These are phyloP conservation scores for Hoplodrina ambigua DNA, from an alignment of 2,888 invertebrate genomes.

Conservation along the genomic window DNA sequence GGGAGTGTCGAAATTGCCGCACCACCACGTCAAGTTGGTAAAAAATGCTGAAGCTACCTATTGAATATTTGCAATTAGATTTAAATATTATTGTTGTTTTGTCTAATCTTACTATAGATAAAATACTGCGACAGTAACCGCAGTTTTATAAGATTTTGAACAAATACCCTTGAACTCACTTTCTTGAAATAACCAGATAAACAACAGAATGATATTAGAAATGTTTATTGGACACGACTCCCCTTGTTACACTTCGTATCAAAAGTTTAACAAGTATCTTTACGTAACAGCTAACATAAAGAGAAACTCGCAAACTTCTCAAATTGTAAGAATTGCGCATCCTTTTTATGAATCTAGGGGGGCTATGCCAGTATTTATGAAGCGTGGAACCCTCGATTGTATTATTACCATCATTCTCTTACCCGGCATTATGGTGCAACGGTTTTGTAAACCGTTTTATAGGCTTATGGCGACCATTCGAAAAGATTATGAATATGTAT, in stretches of 20 bases:
- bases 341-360: conserved; percentile 60
- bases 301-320: conserved; percentile 61
- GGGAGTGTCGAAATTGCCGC: neutral
- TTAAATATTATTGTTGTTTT: neutral
- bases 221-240: conserved; percentile 55
- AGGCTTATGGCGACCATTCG: conserved; percentile 43
- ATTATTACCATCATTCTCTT: conserved; percentile 69
- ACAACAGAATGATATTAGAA: conserved; percentile 43
- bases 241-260: conserved; percentile 59
- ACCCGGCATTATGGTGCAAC: conserved; percentile 67
- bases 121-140: neutral
- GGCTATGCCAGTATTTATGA: conserved; percentile 60
- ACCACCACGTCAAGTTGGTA: neutral
- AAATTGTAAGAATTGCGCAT: conserved; percentile 66
- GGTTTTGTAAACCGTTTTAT: conserved; percentile 71
- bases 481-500: conserved; percentile 52
- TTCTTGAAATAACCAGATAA: conserved; percentile 19
- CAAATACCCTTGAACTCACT: neutral
- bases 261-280: conserved; percentile 61
- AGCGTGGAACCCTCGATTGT: conserved; percentile 64
- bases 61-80: neutral
- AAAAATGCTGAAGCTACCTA: neutral
- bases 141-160: neutral
- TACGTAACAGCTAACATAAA: conserved; percentile 59
- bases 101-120: neutral